Evolutionary conservation across 2,797 vertebrate species (phyloP).

Genomic region (Zenarchopterus dispar): DNA sequence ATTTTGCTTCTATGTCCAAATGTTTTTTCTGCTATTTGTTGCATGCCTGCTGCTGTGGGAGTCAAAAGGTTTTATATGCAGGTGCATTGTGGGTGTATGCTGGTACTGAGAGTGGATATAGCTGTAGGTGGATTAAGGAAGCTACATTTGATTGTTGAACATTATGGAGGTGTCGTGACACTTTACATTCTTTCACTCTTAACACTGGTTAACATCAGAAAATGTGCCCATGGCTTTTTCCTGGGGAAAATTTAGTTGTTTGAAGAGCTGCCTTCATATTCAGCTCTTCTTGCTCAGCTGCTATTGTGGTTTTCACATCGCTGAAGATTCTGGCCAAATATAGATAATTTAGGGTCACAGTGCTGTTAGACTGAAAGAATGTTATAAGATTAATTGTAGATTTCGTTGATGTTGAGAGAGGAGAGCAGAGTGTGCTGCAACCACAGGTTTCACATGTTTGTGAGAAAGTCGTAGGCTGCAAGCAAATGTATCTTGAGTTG

Average conservation of each 20-base stretch:
- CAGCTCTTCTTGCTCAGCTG: too few relatives aligned
- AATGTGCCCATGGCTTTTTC: too few relatives aligned
- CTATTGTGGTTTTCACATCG: too few relatives aligned
- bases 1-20: constrained; percentile 7
- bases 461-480: neutral
- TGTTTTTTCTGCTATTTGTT: constrained; percentile 33
- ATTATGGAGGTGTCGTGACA: constrained; percentile 47
- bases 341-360: too few relatives aligned
- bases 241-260: too few relatives aligned
- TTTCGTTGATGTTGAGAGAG: neutral
- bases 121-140: constrained; percentile 58
- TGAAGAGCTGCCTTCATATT: too few relatives aligned
- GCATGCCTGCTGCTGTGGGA: constrained; percentile 18
- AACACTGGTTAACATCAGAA: too few relatives aligned
- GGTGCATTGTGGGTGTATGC: constrained; percentile 57
- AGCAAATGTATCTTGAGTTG: constrained; percentile 8
- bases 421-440: neutral
- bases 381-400: neutral
- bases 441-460: neutral
- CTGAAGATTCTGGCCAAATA: too few relatives aligned
- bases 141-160: constrained; percentile 36
- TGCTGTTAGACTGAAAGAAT: neutral
- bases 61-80: constrained; percentile 34
- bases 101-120: constrained; percentile 28
- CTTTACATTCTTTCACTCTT: constrained; percentile 8